Evolutionary conservation across 92 coral and sea anemone species (phyloP), one percentile per base, ranked within the genome.

Genomic region (Porites evermanni): DNA sequence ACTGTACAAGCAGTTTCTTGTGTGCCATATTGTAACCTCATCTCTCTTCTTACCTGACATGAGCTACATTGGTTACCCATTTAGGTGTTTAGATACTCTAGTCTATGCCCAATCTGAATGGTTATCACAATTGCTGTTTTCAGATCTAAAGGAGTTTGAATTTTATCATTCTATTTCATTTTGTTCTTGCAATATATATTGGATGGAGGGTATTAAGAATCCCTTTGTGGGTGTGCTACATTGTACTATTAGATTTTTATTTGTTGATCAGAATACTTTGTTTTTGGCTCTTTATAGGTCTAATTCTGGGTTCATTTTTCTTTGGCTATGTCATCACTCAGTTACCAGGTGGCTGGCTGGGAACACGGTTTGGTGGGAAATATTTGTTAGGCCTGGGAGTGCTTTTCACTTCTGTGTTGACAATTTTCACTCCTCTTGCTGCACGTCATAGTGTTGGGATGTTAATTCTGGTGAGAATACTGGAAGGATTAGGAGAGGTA

Each of bases 301-400:
- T 92, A 50, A 92, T 97, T 20, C 93, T 97, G 77, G 87, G 97
- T 8, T 89, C 99, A 20, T 97, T 97, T 87, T 97, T 97, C 89
- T 93, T 91, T 95, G 99, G 99, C 32, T 97, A 97, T 76, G 87
- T 97, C 17, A 14, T 93, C 23, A 97, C 99, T 17, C 99, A 97
- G 77, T 60, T 97, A 3, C 99, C 99, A 50, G 99, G 99, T 53
- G 99, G 99, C 16, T 71, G 70, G 24, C 83, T 97, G 68, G 95
- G 98, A 70, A 79, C 88, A 69, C 95, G 90, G 81, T 93, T 91
- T 83, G 99, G 99, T 77, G 98, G 99, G 16, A 97, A 94, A 90
- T 95, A 90, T 74, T 87, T 97, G 67, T 93, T 97, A 93, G 99
- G 99, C 29, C 80, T 93, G 51, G 99, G 99, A 24, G 85, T 97